Percentiles rank a stretch among this genome's conserved stretches.
phyloP scores from a whole-genome alignment of 1,140 invertebrate genomes.

The Euwallacea similis region DNA sequence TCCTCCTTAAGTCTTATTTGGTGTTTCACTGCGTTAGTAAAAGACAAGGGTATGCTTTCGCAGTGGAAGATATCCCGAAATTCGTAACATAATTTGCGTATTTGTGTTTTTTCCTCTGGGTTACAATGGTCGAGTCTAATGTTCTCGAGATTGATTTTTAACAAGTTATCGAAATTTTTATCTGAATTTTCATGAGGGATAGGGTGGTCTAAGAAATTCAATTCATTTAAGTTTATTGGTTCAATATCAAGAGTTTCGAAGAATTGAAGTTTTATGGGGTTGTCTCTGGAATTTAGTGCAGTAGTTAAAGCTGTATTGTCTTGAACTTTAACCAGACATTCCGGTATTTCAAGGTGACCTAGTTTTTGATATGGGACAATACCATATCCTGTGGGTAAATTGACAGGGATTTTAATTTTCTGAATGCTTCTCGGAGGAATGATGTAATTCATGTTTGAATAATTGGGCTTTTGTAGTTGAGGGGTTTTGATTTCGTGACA shows the following conservation, averaged over 20 bases:
- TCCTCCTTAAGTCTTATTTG: no score
- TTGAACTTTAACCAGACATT: constrained; percentile 31
- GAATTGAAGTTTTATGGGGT: constrained; percentile 31
- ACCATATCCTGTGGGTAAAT: not conserved
- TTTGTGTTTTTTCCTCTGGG: no score
- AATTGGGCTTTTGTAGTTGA: constrained; percentile 2
- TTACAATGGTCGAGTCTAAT: constrained; percentile 16
- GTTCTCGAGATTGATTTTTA: constrained; percentile 32
- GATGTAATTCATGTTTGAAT: not conserved
- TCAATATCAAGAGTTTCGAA: constrained; percentile 26
- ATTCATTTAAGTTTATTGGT: constrained; percentile 17
- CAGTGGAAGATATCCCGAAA: no score
- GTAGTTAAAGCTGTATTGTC: constrained; percentile 20
- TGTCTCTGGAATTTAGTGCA: constrained; percentile 23
- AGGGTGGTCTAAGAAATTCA: constrained; percentile 28
- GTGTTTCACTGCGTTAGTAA: no score
- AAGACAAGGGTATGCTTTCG: no score
- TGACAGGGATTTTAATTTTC: constrained; percentile 28
- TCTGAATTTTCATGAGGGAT: not conserved
- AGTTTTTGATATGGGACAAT: constrained; percentile 30
- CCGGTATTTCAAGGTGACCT: constrained; percentile 25
- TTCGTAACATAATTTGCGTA: no score
- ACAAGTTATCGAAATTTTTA: constrained; percentile 9
- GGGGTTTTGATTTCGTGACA: not conserved
- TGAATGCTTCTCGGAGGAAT: constrained; percentile 18